Evolutionary conservation across 2,797 vertebrate genomes (phyloP).

Genomic region (Anguilla marmorata): DNA sequence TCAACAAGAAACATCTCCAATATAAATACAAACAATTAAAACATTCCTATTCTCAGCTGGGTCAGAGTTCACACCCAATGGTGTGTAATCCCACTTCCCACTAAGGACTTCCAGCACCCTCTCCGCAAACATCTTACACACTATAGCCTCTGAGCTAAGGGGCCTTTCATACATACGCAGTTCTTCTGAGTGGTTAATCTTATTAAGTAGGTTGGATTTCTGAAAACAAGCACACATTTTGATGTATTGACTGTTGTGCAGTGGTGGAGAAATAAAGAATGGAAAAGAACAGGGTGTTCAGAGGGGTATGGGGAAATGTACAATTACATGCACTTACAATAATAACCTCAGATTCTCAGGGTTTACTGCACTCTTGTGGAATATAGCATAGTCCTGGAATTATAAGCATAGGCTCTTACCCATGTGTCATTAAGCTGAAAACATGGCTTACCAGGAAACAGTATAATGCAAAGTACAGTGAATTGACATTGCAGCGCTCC

Average conservation of each 20-base stretch:
- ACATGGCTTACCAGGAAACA: neutral
- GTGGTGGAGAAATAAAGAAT: conserved; percentile 13
- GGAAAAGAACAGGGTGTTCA: neutral
- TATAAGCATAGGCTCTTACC: neutral
- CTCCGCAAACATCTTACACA: no score
- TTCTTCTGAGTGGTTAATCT: neutral
- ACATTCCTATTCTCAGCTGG: no score
- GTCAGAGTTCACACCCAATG: no score
- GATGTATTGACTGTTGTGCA: neutral
- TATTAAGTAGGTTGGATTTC: neutral
- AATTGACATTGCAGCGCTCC: neutral
- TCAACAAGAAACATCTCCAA: no score
- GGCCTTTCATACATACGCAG: conserved; percentile 29
- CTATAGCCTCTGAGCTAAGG: no score
- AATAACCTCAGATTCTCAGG: neutral
- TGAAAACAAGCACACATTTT: neutral
- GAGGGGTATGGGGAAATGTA: neutral
- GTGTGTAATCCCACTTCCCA: no score
- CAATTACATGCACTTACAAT: neutral
- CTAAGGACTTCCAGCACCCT: no score
- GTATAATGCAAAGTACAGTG: neutral
- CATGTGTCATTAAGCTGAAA: neutral
- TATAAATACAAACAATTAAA: no score
- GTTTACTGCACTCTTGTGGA: neutral
- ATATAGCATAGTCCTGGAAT: neutral